Conservation (phyloP, 1,140 invertebrate genomes). For the Microplitis mediator region DNA sequence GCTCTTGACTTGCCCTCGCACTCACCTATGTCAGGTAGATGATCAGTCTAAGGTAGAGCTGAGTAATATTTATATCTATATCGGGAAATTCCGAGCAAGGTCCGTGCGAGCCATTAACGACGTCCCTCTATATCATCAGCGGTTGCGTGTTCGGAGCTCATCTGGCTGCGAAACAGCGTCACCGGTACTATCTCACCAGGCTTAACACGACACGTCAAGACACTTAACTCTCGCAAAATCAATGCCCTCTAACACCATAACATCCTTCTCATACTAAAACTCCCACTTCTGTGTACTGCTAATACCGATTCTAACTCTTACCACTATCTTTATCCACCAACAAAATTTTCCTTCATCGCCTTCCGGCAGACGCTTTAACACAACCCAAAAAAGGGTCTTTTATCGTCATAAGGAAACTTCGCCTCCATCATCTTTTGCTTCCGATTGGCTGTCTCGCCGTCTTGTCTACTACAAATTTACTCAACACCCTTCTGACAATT, state of each 20-base stretch:
- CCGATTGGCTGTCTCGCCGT: slow-evolving; percentile 20
- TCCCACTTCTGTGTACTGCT: neutral
- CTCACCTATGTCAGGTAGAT: neutral
- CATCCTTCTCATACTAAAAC: slow-evolving; percentile 31
- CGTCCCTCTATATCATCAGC: slow-evolving; percentile 48
- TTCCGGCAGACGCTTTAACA: neutral
- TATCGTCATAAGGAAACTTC: slow-evolving; percentile 17
- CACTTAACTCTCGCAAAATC: slow-evolving; percentile 49
- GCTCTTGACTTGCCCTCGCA: neutral
- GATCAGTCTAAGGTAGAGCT: neutral
- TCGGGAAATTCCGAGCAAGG: slow-evolving; percentile 40
- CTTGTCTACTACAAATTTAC: slow-evolving; percentile 1
- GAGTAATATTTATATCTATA: neutral
- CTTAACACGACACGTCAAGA: slow-evolving; percentile 53
- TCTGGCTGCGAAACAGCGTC: slow-evolving; percentile 45
- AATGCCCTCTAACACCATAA: slow-evolving; percentile 47
- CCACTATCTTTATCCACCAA: neutral
- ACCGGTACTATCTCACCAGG: slow-evolving; percentile 52
- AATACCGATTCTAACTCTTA: too few species aligned
- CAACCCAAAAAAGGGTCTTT: neutral
- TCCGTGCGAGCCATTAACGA: slow-evolving; percentile 33
- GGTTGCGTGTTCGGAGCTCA: slow-evolving; percentile 56
- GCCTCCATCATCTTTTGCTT: slow-evolving; percentile 16
- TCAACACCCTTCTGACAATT: neutral
- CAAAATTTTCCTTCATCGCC: neutral